Conservation (phyloP, 1,140 invertebrate species). For the Drosophila sp. region DNA sequence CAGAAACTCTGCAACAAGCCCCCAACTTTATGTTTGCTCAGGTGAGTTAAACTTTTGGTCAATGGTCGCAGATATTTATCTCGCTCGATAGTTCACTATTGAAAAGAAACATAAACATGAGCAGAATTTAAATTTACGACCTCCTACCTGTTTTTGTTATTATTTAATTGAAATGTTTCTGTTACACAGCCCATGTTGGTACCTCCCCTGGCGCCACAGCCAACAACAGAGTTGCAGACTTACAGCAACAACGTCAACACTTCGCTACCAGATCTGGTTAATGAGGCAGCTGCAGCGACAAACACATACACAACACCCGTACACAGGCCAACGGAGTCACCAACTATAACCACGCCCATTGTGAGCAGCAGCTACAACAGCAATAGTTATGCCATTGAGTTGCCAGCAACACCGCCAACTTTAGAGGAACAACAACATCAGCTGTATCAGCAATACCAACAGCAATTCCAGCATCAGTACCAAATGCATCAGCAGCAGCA, state of each 20-base stretch:
- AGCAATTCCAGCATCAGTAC: slow-evolving; percentile 29
- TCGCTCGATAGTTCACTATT: no score
- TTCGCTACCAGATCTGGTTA: slow-evolving; percentile 63
- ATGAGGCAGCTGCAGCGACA: slow-evolving; percentile 58
- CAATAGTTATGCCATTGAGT: slow-evolving; percentile 58
- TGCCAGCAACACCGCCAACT: slow-evolving; percentile 47
- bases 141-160: no score
- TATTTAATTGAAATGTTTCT: neutral
- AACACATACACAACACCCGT: slow-evolving; percentile 33
- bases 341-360: slow-evolving; percentile 10
- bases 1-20: slow-evolving; percentile 80
- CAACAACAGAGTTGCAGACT: neutral
- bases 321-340: slow-evolving; percentile 16
- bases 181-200: slow-evolving; percentile 53
- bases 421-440: slow-evolving; percentile 37
- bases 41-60: slow-evolving; percentile 24
- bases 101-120: no score
- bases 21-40: slow-evolving; percentile 69
- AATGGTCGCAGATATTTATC: no score
- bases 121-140: no score
- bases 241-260: slow-evolving; percentile 26
- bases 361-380: slow-evolving; percentile 42
- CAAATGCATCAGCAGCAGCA: slow-evolving; percentile 32
- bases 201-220: slow-evolving; percentile 27
- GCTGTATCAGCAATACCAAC: slow-evolving; percentile 34